Evolutionary conservation across 2,888 invertebrate genomes (phyloP).

Genomic region (Mythimna vitellina): DNA sequence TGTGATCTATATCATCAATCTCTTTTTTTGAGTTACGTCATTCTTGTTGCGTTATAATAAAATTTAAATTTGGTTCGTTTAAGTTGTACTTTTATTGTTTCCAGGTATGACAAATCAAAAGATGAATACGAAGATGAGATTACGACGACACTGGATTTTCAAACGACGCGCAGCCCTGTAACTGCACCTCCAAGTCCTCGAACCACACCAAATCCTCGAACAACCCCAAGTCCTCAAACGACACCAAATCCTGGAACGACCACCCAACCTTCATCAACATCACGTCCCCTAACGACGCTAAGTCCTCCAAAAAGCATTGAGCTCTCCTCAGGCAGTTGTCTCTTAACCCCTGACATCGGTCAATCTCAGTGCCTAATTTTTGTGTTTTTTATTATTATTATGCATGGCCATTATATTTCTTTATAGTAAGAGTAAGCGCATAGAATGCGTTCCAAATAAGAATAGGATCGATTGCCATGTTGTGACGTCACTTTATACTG

Average conservation of each 20-base stretch:
- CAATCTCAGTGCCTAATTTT: neutral
- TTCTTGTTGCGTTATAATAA: neutral
- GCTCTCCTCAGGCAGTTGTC: neutral
- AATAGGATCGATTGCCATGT: no score
- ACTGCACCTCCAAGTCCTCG: neutral
- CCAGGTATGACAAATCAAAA: neutral
- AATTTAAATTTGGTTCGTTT: neutral
- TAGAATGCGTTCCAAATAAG: no score
- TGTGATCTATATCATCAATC: no score
- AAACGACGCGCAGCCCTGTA: no score
- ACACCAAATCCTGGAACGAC: neutral
- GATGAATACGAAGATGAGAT: neutral
- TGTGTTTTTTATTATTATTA: neutral
- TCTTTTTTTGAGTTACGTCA: no score
- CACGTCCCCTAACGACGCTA: neutral
- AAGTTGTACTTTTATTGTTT: neutral
- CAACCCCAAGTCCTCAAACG: neutral
- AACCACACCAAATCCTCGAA: neutral
- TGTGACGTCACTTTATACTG: no score
- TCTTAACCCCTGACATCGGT: neutral
- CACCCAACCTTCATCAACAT: no score
- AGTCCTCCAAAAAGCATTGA: slow-evolving; percentile 1
- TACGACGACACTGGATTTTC: neutral
- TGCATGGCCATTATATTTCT: neutral
- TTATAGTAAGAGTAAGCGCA: neutral